These are phyloP conservation scores for Anniella stebbinsi DNA, from an alignment of 2,797 vertebrate genomes.

Conservation along the genomic window DNA sequence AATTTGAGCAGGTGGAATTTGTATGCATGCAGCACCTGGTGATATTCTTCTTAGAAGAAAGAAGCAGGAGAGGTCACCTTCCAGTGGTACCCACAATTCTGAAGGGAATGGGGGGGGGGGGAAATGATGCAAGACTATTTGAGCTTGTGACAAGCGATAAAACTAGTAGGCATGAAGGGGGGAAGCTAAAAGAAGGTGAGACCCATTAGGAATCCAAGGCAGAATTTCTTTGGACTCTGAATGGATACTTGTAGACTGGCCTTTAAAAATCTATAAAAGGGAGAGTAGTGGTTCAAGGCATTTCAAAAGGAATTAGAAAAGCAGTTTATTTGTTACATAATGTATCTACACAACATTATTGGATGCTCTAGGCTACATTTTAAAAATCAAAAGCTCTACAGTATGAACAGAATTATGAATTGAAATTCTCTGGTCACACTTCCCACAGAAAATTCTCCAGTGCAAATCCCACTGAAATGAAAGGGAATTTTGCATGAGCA, in stretches of 20 bases:
- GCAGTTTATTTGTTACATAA: not conserved
- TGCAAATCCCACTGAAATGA: not conserved
- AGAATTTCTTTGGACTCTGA: conserved; percentile 3
- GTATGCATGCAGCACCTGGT: no score
- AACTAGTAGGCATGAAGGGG: not conserved
- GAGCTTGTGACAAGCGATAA: conserved; percentile 10
- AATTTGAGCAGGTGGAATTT: no score
- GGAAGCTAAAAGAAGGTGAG: not conserved
- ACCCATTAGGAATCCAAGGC: not conserved
- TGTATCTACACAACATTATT: not conserved
- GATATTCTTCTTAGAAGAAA: not conserved
- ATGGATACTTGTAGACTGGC: not conserved
- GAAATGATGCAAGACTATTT: not conserved
- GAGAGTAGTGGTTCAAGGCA: not conserved
- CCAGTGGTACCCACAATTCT: not conserved
- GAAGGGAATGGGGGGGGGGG: not conserved
- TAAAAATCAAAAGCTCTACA: not conserved
- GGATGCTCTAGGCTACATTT: not conserved
- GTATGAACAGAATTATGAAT: not conserved
- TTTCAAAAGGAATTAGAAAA: not conserved
- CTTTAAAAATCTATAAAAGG: conserved; percentile 14
- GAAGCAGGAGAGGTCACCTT: not conserved
- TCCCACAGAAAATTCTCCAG: not conserved
- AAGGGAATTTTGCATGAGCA: not conserved
- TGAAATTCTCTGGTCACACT: not conserved